Percentiles rank a stretch among this genome's conserved stretches.
phyloP scores from a whole-genome alignment of 1,140 invertebrate species.

The Goniozus legneri region DNA sequence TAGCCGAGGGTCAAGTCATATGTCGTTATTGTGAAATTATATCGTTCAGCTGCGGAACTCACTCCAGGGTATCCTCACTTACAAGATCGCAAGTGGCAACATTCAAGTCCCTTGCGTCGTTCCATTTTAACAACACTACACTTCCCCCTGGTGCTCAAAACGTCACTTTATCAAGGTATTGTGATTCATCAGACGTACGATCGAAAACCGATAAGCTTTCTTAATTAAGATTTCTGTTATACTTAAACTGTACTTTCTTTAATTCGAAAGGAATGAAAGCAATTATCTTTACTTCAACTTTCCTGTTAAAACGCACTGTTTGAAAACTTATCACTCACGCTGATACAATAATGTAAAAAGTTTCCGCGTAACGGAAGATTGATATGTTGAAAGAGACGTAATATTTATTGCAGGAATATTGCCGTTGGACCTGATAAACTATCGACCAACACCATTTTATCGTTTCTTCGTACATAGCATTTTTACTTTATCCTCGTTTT shows the following conservation, averaged over 20 bases:
- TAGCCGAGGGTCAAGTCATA: too few species aligned
- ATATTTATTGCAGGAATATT: conserved; percentile 33
- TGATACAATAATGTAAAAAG: too few species aligned
- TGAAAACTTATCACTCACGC: too few species aligned
- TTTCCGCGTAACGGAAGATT: too few species aligned
- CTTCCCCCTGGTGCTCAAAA: conserved; percentile 33
- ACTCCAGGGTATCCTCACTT: conserved; percentile 57
- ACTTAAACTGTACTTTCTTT: too few species aligned
- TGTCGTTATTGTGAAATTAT: conserved; percentile 29
- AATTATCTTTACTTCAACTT: too few species aligned
- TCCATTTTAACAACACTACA: conserved; percentile 54
- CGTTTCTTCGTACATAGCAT: conserved; percentile 28
- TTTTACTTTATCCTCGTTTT: conserved; percentile 4
- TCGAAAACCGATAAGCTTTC: too few species aligned
- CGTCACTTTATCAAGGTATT: conserved; percentile 38
- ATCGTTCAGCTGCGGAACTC: conserved; percentile 43
- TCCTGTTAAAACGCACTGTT: too few species aligned
- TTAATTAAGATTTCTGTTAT: too few species aligned
- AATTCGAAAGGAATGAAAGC: too few species aligned
- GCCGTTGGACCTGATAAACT: conserved; percentile 30
- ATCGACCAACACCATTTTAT: conserved; percentile 23
- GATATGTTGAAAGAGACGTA: conserved; percentile 13
- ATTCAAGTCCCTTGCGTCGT: conserved; percentile 54
- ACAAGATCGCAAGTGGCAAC: conserved; percentile 57
- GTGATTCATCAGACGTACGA: too few species aligned